These are phyloP conservation scores for Lanius ludovicianus DNA, from an alignment of 2,113 vertebrate species.

Conservation along the genomic window DNA sequence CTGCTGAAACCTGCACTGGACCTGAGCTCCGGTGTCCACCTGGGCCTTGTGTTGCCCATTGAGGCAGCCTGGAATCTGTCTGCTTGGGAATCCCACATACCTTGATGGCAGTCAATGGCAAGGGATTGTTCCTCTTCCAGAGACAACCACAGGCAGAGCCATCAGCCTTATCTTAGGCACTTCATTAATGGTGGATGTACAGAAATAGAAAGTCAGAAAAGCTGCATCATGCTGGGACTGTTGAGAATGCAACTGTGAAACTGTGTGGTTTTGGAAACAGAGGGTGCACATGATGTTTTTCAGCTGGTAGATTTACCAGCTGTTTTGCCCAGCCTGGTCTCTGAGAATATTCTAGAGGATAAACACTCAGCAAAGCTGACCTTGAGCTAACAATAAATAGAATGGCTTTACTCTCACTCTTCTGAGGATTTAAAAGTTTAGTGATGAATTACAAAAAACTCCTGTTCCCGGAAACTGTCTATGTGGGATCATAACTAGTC, in stretches of 20 bases:
- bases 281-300: background rate
- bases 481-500: background rate
- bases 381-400: background rate
- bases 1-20: background rate
- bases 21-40: background rate
- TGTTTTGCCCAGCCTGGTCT: background rate
- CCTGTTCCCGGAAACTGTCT: background rate
- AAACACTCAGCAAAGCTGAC: background rate
- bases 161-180: background rate
- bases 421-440: background rate
- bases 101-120: background rate
- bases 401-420: background rate
- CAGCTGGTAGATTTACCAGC: background rate
- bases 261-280: background rate
- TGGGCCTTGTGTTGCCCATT: background rate
- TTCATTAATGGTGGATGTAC: background rate
- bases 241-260: background rate
- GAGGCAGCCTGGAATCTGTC: background rate
- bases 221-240: background rate
- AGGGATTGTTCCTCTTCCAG: background rate
- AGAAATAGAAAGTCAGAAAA: background rate
- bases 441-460: background rate
- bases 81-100: background rate
- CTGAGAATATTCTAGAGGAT: background rate
- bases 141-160: fast-evolving